These are phyloP conservation scores for Lapara coniferarum DNA, from an alignment of 2,888 invertebrate genomes.

Conservation along the genomic window DNA sequence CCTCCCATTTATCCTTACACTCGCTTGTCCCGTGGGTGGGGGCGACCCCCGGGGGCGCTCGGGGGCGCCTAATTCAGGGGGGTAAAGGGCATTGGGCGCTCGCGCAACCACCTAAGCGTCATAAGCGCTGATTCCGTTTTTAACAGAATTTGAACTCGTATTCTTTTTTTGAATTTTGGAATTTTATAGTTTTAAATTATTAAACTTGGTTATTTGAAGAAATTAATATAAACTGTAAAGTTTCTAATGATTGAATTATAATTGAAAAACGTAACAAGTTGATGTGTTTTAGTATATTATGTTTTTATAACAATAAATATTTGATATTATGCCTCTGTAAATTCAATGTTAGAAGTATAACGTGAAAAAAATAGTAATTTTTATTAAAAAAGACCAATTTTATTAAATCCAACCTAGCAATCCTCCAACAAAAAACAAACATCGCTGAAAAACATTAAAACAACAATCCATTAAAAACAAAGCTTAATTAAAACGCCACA, in stretches of 20 bases:
- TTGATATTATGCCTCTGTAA: no score
- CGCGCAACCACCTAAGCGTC: conserved; percentile 63
- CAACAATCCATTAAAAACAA: conserved; percentile 50
- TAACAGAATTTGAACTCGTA: conserved; percentile 14
- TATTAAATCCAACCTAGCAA: neutral
- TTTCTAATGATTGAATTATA: no score
- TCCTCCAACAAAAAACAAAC: neutral
- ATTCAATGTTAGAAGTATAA: no score
- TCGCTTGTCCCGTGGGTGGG: conserved; percentile 72
- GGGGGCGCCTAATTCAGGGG: conserved; percentile 66
- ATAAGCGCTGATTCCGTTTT: conserved; percentile 64
- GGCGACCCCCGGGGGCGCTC: conserved; percentile 40
- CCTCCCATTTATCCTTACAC: conserved; percentile 84
- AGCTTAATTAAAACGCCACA: conserved; percentile 70
- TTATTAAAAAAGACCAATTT: neutral
- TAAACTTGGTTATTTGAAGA: no score
- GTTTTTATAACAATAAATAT: no score
- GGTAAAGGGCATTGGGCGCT: conserved; percentile 75
- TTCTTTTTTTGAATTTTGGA: neutral
- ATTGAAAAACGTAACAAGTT: no score
- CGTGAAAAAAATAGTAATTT: no score
- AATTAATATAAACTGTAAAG: no score
- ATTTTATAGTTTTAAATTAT: no score
- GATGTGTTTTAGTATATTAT: no score
- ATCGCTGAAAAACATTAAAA: conserved; percentile 26